phyloP scores from a whole-genome alignment of 2,113 vertebrate species.

The Plestiodon gilberti region DNA sequence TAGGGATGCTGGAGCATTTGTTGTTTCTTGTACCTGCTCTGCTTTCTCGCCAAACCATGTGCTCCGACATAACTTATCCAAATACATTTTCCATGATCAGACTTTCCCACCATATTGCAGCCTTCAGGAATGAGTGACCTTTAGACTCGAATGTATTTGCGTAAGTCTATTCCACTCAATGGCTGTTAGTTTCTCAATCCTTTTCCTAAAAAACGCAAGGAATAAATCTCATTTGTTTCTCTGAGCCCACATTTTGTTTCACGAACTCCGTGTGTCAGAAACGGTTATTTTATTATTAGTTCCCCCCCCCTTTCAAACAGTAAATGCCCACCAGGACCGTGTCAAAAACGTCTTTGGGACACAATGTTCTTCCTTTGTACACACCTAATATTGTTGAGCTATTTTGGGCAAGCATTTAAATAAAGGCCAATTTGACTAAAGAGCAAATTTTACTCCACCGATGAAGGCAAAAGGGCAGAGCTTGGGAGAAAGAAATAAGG shows the following conservation, averaged over 20 bases:
- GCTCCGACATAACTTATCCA: not conserved
- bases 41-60: rapidly evolving
- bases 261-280: slow-evolving; percentile 42
- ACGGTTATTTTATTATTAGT: slow-evolving; percentile 63
- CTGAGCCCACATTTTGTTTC: slow-evolving; percentile 55
- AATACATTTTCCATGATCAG: not conserved
- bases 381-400: slow-evolving; percentile 75
- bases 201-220: slow-evolving; percentile 1
- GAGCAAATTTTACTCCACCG: slow-evolving; percentile 78
- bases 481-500: slow-evolving; percentile 69
- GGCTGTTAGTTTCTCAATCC: slow-evolving; percentile 19
- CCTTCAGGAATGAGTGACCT: not conserved
- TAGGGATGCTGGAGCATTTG: not conserved
- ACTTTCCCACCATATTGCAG: not conserved
- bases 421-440: slow-evolving; percentile 84
- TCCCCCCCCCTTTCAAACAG: slow-evolving; percentile 54
- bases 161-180: not conserved
- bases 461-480: slow-evolving; percentile 79
- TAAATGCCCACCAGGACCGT: slow-evolving; percentile 67
- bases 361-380: slow-evolving; percentile 72
- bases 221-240: slow-evolving; percentile 26
- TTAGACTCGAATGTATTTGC: not conserved
- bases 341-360: slow-evolving; percentile 69
- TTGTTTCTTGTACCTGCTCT: not conserved
- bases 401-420: slow-evolving; percentile 82